A percentile compares a stretch with the other conserved stretches of the same genome.
phyloP scores from a whole-genome alignment of 2,888 invertebrate genomes.

The Orchestes rusci region DNA sequence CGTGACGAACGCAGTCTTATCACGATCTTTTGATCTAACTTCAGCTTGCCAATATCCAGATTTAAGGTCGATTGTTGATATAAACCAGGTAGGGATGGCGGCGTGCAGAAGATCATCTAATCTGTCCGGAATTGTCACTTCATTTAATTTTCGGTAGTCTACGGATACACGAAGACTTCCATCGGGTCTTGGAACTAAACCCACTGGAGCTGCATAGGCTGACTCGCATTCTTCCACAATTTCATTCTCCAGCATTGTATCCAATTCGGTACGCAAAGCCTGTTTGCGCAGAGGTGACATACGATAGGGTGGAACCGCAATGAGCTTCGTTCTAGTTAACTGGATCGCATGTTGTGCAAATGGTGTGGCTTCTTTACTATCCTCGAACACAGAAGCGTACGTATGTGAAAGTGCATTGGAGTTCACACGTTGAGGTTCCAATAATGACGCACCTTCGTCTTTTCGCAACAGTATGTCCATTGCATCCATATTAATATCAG shows the following conservation, averaged over 20 bases:
- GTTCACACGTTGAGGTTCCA: too few relatives aligned
- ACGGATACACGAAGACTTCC: constrained; percentile 22
- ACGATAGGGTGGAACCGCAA: constrained; percentile 31
- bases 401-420: too few relatives aligned
- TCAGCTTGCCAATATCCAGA: constrained; percentile 3
- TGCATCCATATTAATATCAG: too few relatives aligned
- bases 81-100: constrained; percentile 12
- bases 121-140: constrained; percentile 23
- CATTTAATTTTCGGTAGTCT: constrained; percentile 25
- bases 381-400: background rate
- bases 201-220: constrained; percentile 36
- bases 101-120: constrained; percentile 24
- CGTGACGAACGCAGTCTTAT: constrained; percentile 18
- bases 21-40: constrained; percentile 7
- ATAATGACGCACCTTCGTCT: too few relatives aligned
- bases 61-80: constrained; percentile 6
- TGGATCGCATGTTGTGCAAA: constrained; percentile 19
- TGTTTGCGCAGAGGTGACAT: constrained; percentile 27
- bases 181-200: constrained; percentile 34
- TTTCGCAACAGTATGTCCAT: too few relatives aligned
- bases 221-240: constrained; percentile 38
- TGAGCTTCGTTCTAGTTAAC: constrained; percentile 1
- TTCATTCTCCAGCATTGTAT: constrained; percentile 17
- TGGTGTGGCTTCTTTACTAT: constrained; percentile 26
- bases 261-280: constrained; percentile 29